Percentiles rank a stretch among this genome's conserved stretches.
phyloP scores from a whole-genome alignment of 1,140 invertebrate genomes.

The Ectropis grisescens region DNA sequence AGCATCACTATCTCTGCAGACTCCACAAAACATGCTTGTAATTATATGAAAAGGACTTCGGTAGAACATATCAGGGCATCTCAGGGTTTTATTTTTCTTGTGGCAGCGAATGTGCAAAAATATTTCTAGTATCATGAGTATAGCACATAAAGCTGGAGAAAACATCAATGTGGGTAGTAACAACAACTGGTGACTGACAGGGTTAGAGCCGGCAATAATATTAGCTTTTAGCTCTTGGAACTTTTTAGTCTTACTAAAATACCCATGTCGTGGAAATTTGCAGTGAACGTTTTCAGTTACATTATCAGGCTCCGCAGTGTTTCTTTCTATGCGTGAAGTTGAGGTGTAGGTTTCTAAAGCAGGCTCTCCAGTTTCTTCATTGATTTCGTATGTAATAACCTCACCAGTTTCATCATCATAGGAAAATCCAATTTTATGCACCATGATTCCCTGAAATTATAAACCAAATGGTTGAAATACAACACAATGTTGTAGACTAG shows the following conservation, averaged over 20 bases:
- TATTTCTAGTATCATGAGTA: conserved; percentile 39
- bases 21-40: conserved; percentile 46
- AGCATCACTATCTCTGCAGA: conserved; percentile 39
- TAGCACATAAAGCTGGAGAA: conserved; percentile 30
- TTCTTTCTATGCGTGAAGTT: too few relatives aligned
- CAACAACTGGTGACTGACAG: conserved; percentile 35
- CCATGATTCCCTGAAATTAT: too few relatives aligned
- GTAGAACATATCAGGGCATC: conserved; percentile 38
- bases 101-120: conserved; percentile 46
- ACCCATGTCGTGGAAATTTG: conserved; percentile 28
- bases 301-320: too few relatives aligned
- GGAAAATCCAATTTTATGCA: conserved; percentile 18
- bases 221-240: conserved; percentile 40
- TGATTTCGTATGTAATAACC: conserved; percentile 34
- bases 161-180: conserved; percentile 37
- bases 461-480: too few relatives aligned
- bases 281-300: too few relatives aligned
- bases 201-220: conserved; percentile 40
- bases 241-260: conserved; percentile 34
- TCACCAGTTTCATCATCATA: conserved; percentile 49
- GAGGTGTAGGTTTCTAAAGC: conserved; percentile 10
- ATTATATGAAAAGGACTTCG: conserved; percentile 50
- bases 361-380: conserved; percentile 49
- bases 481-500: too few relatives aligned
- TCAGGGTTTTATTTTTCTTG: conserved; percentile 40